Evolutionary conservation across 1,140 invertebrate species (phyloP).

Genomic region (Polypedilum vanderplanki): DNA sequence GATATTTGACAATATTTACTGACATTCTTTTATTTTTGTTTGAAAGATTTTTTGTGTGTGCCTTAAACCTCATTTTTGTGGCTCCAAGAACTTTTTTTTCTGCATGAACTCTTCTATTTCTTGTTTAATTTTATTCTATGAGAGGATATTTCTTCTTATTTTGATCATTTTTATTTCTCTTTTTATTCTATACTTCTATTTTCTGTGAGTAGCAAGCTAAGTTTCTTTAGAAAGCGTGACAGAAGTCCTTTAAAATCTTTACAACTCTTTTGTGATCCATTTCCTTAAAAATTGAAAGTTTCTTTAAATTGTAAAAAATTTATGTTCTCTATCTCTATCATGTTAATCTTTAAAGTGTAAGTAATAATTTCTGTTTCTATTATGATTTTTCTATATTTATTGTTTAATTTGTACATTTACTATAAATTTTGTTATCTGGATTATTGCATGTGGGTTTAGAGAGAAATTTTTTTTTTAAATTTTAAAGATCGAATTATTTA

Average conservation of each 20-base stretch:
- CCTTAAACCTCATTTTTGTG: neutral
- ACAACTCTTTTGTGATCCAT: slow-evolving; percentile 15
- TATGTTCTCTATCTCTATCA: neutral
- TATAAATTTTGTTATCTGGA: neutral
- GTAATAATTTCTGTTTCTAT: neutral
- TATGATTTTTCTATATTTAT: neutral
- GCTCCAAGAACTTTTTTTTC: neutral
- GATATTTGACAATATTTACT: neutral
- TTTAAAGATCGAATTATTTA: too few relatives aligned
- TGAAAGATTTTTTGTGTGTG: neutral
- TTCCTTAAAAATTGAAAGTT: neutral
- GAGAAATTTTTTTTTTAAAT: too few relatives aligned
- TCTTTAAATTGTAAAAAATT: neutral
- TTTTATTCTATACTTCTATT: neutral
- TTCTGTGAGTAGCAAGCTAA: slow-evolving; percentile 10
- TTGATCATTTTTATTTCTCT: neutral
- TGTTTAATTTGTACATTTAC: neutral
- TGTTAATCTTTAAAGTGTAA: neutral
- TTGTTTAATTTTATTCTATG: neutral
- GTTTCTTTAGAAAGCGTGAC: slow-evolving; percentile 25
- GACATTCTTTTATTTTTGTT: neutral
- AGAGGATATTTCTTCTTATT: neutral
- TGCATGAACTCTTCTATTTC: neutral
- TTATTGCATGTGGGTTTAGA: too few relatives aligned
- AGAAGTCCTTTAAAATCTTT: slow-evolving; percentile 15